Evolutionary conservation across 1,140 invertebrate genomes (phyloP).

Genomic region (Camponotus floridanus): DNA sequence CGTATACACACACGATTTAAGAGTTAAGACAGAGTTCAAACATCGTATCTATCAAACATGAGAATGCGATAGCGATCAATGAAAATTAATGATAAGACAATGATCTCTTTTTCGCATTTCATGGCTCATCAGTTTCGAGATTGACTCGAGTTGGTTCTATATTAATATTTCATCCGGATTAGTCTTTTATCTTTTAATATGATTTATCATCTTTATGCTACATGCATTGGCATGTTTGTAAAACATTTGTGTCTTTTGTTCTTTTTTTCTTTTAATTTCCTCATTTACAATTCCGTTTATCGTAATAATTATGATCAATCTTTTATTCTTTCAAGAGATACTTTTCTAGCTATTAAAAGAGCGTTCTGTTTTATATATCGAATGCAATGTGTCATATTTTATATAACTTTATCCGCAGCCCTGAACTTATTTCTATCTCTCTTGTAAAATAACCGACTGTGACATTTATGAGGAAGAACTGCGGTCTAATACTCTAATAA

Average conservation of each 20-base stretch:
- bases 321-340: not conserved
- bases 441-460: not conserved
- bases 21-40: not conserved
- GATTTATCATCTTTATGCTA: not conserved
- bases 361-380: not conserved
- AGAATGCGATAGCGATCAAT: not conserved
- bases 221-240: not conserved
- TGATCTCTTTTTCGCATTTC: not conserved
- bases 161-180: not conserved
- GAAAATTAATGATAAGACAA: not conserved
- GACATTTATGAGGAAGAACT: not conserved
- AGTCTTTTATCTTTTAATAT: not conserved
- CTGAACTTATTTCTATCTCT: not conserved
- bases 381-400: not conserved
- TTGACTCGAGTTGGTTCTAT: not conserved
- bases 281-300: not conserved
- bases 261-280: not conserved
- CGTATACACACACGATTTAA: not conserved
- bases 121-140: not conserved
- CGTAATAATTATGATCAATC: not conserved
- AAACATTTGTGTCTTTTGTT: too few species aligned
- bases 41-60: constrained; percentile 6
- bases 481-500: not conserved
- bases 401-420: not conserved
- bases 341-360: not conserved